Evolutionary conservation across 2,113 vertebrate genomes (phyloP).

Genomic region (Neolamprologus sp.): DNA sequence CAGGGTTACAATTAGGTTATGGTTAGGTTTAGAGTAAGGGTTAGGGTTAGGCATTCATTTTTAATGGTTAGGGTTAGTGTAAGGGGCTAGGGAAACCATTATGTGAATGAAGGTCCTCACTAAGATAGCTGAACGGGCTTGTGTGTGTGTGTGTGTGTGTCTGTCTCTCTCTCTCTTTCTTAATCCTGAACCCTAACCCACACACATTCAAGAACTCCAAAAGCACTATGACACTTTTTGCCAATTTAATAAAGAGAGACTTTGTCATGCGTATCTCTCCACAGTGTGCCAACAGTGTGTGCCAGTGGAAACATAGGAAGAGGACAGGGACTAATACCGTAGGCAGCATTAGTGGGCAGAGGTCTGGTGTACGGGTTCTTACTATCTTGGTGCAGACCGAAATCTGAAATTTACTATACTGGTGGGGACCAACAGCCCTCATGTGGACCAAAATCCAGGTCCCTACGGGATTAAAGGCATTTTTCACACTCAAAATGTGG

Average conservation of each 20-base stretch:
- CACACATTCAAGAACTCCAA: conserved; percentile 38
- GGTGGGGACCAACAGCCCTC: neutral
- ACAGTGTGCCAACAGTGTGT: neutral
- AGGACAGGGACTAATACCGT: neutral
- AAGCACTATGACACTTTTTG: conserved; percentile 50
- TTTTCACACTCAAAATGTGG: neutral
- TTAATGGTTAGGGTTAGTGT: neutral
- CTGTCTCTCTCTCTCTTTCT: fast-evolving
- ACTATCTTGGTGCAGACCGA: fast-evolving
- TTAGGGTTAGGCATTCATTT: neutral
- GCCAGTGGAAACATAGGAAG: neutral
- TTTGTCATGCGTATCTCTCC: conserved; percentile 51
- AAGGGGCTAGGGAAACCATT: neutral
- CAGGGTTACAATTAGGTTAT: neutral
- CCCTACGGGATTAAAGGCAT: neutral
- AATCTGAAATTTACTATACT: neutral
- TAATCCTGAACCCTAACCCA: neutral
- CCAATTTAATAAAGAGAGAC: conserved; percentile 72
- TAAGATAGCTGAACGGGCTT: neutral
- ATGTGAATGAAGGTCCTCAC: neutral
- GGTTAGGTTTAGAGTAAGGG: neutral
- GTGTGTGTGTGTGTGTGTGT: neutral
- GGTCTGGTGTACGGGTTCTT: neutral
- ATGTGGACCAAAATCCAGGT: neutral
- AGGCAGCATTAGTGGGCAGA: neutral